Conservation (phyloP, 2,888 invertebrate genomes). For the Fragum fragum region DNA sequence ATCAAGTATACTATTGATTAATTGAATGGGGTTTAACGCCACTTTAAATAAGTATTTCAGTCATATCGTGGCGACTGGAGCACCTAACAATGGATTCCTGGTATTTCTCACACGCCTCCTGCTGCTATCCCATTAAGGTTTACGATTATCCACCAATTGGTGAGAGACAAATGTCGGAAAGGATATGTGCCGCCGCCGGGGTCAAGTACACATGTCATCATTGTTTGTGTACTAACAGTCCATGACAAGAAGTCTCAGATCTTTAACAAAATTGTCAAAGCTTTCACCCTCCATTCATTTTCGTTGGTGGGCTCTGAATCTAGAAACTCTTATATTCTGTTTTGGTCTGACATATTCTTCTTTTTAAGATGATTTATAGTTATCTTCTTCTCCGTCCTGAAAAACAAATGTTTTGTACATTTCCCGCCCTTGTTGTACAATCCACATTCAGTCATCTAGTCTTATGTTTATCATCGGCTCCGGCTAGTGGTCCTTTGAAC, state of each 20-base stretch:
- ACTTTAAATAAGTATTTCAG: no score
- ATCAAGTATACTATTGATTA: constrained; percentile 39
- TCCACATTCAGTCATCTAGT: constrained; percentile 57
- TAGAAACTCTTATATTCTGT: constrained; percentile 61
- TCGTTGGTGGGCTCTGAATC: constrained; percentile 55
- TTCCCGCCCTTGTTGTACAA: constrained; percentile 64
- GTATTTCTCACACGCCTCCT: no score
- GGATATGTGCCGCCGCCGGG: no score
- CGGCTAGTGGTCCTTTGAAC: constrained; percentile 19
- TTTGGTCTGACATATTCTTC: constrained; percentile 49
- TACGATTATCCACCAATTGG: no score
- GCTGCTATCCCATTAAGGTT: no score
- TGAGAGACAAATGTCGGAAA: no score
- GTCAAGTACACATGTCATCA: constrained; percentile 51
- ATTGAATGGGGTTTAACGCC: no score
- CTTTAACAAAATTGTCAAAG: constrained; percentile 63
- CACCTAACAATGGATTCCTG: no score
- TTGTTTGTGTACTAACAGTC: constrained; percentile 58
- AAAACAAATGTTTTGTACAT: constrained; percentile 65
- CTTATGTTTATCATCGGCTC: constrained; percentile 9
- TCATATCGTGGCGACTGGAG: no score
- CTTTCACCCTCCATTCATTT: constrained; percentile 57
- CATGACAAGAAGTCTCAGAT: constrained; percentile 57
- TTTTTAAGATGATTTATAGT: constrained; percentile 46
- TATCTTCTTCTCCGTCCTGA: constrained; percentile 48